Evolutionary conservation across 2,888 invertebrate species (phyloP).

Genomic region (Ametastegia equiseti): DNA sequence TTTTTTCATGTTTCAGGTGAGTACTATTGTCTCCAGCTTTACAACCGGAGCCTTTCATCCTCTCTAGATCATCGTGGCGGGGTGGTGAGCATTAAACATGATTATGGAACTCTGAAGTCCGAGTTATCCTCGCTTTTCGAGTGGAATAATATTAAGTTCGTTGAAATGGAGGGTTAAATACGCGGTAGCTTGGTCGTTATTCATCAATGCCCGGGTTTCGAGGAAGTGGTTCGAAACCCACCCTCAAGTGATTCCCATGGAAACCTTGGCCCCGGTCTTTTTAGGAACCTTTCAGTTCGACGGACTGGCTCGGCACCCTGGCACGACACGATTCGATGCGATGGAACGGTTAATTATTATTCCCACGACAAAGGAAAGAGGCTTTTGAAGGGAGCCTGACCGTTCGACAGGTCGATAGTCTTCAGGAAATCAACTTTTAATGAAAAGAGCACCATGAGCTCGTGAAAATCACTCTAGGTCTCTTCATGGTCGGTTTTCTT

Average conservation of each 20-base stretch:
- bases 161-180: too few relatives aligned
- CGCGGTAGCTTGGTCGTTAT: neutral
- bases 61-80: neutral
- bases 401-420: slow-evolving; percentile 35
- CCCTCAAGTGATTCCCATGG: slow-evolving; percentile 38
- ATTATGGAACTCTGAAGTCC: neutral
- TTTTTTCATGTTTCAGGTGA: slow-evolving; percentile 12
- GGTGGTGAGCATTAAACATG: neutral
- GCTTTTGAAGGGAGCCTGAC: slow-evolving; percentile 3
- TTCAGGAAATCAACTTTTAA: neutral
- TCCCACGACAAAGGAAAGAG: slow-evolving; percentile 31
- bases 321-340: neutral
- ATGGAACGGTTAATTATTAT: slow-evolving; percentile 41
- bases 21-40: neutral
- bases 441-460: too few relatives aligned
- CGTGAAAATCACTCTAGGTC: too few relatives aligned
- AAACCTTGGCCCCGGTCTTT: neutral
- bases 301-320: slow-evolving; percentile 11
- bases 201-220: neutral
- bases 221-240: slow-evolving; percentile 19
- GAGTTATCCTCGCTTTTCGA: neutral
- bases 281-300: slow-evolving; percentile 34
- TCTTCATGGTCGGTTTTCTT: too few relatives aligned
- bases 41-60: neutral
- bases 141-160: too few relatives aligned